Evolutionary conservation across 2,797 vertebrate genomes (phyloP), one percentile per base, ranked within the genome.

Genomic region (Lagodon rhomboides): DNA sequence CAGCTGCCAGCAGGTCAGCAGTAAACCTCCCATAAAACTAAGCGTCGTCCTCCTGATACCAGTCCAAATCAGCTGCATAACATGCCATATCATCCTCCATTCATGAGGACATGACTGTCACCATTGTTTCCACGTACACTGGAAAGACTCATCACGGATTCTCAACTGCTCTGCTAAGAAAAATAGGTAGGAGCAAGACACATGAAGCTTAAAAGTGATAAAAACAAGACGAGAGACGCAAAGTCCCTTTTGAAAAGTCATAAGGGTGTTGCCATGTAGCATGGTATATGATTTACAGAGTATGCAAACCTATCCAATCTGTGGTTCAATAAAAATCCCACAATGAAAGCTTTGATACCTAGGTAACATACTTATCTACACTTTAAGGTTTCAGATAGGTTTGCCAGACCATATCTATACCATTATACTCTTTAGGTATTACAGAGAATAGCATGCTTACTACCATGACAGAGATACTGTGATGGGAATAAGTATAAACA

Each of bases 221-320:
- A 80, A 17, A 78, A 30, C 20, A 78, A 38, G 30, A 56, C 12
- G 22, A 22, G 16, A 66, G 23, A 77, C 68, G 25, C 64, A 67
- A 78, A 82, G 73, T 61, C 25, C 47, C 3, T 22, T 49, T 71
- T 34, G 30, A 4, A 68, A 5, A 8, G 9, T 66, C 41, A 50
- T 47, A 74, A 20, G 8, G 18, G 20, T 59, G 30, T 0, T 70
- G 22, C 16, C 27, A 41, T 49, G 10, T 0, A n/a, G 20, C 43
- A 27, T 2, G 20, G 12, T 16, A 11, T 6, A 25, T 58, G 25
- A n/a, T 68, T 68, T 49, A 51, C 2, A 18, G n/a, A 18, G 3
- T 43, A 77, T 75, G 46, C 51, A 85, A 88, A 87, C 6, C 11
- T 7, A 62, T 44, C 22, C 22, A 17, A 73, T 69, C 55, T 34